Evolutionary conservation across 2,888 invertebrate genomes (phyloP).

Genomic region (Pristionchus arcanus): DNA sequence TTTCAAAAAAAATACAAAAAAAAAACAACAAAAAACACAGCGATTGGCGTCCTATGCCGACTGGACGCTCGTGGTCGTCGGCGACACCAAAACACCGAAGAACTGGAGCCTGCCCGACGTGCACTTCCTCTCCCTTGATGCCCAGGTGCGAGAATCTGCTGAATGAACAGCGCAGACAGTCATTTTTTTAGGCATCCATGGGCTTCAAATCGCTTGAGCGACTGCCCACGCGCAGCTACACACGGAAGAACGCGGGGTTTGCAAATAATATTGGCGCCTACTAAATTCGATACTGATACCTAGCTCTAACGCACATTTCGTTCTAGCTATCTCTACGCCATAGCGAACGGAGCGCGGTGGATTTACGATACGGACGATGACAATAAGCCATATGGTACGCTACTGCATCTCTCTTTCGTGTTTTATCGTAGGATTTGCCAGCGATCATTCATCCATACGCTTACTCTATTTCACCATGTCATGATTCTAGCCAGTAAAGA

Average conservation of each 20-base stretch:
- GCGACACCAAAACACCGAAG: conserved; percentile 58
- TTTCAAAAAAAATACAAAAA: no score
- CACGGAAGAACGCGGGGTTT: conserved; percentile 62
- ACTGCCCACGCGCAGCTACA: conserved; percentile 60
- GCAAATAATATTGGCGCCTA: no score
- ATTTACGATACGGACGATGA: conserved; percentile 67
- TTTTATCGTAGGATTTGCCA: no score
- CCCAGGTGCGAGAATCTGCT: conserved; percentile 55
- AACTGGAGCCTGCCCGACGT: conserved; percentile 58
- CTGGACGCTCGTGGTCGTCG: conserved; percentile 60
- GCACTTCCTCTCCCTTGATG: conserved; percentile 57
- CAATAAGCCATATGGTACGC: conserved; percentile 60
- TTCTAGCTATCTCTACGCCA: conserved; percentile 65
- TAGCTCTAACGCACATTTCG: no score
- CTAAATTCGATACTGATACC: no score
- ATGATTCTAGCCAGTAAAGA: no score
- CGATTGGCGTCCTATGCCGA: conserved; percentile 55
- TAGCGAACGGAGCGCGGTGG: conserved; percentile 64
- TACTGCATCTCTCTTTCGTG: no score
- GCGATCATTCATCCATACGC: no score
- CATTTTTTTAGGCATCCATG: no score
- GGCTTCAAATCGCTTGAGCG: neutral
- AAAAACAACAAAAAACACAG: no score
- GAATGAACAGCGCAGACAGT: no score
- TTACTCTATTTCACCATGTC: no score